Base-by-base conservation (phyloP, 2,888 invertebrate genomes). In the Andricus quercusramuli region DNA sequence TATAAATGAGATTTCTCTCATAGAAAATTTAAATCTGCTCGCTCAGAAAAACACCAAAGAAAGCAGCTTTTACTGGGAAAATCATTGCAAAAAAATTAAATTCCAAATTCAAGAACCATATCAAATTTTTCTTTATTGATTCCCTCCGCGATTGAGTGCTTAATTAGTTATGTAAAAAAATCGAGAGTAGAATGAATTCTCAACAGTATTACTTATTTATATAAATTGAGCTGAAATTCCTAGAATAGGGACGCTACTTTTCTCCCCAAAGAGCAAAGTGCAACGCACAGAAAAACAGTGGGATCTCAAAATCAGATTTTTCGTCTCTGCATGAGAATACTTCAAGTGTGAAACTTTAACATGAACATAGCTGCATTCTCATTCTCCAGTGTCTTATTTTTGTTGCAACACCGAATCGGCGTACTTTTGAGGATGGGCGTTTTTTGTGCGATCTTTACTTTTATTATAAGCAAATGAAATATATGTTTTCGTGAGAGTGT, bases 151-250 rank as follows among this genome's bases (percentile, higher is more conserved):
- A 67, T 9, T 41, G 66, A 37, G n/a, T 67, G 66, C 37, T 20
- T 37, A 70, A 20, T 13, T 47, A 44, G 1, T 15, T 20, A 47
- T 17, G 17, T 62, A 25, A 62, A 5, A 15, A 47, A 22, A 47
- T 70, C 9, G 17, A 20, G 0, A 29, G 22, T 47, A 32, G 6
- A 51, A 25, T 51, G 32, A 32, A 56, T 56, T 29, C 25, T 56
- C 32, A 32, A 56, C 74, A 74, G 74, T 74, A 74, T 74, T 74
- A 74, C 56, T 56, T 32, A 56, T 74, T 56, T 67, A 41, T n/a
- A 41, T 67, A 74, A 51, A n/a, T 74, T 56, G 56, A 37, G n/a
- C 56, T 32, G 51, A 41, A 77, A 64, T 62, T 25, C 17, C 6
- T 32, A 65, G 20, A 29, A 22, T 44, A 65, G 22, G 32, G 59